phyloP scores from a whole-genome alignment of 2,888 invertebrate species.

The Metalampra italica region DNA sequence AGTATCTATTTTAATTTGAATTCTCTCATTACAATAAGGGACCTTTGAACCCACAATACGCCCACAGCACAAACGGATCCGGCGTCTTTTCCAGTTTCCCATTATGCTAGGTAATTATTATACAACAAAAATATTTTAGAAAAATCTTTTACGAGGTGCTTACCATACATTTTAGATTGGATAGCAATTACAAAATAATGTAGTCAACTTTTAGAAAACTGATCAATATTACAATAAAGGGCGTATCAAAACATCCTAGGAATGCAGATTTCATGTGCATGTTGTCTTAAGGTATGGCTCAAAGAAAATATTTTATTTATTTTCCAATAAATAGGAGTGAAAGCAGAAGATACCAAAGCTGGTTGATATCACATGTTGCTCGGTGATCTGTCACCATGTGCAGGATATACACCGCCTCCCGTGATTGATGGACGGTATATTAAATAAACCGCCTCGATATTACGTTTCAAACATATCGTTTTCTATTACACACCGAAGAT shows the following conservation, averaged over 20 bases:
- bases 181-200: no score
- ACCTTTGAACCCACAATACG: neutral
- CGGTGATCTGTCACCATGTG: slow-evolving; percentile 60
- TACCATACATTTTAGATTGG: no score
- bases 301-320: neutral
- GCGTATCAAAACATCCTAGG: no score
- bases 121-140: no score
- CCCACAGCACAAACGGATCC: no score
- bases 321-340: neutral
- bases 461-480: slow-evolving; percentile 68
- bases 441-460: slow-evolving; percentile 71
- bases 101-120: no score
- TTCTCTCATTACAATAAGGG: neutral
- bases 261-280: neutral
- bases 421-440: slow-evolving; percentile 72
- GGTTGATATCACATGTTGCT: slow-evolving; percentile 50
- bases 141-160: no score
- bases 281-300: neutral
- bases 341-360: slow-evolving; percentile 1
- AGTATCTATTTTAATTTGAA: no score
- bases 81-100: no score
- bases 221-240: no score
- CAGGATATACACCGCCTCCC: slow-evolving; percentile 43
- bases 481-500: slow-evolving; percentile 59
- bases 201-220: no score